These are phyloP conservation scores for Drosophila ogumai DNA, from an alignment of 1,140 invertebrate genomes.

Conservation along the genomic window DNA sequence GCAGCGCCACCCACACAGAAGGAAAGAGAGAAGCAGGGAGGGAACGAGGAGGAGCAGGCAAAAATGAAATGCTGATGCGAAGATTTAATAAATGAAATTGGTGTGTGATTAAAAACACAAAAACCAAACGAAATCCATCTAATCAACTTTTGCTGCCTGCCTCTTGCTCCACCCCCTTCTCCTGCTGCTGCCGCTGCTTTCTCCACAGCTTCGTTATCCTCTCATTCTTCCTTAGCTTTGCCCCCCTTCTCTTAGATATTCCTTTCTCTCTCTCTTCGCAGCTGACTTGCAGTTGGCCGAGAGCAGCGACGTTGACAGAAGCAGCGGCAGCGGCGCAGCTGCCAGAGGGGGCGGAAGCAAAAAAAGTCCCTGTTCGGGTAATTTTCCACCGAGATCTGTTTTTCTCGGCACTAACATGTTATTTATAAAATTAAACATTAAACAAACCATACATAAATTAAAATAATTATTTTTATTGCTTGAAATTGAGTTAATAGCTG, in stretches of 20 bases:
- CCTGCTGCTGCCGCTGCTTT: neutral
- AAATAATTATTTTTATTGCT: neutral
- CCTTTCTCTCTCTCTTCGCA: slow-evolving; percentile 2
- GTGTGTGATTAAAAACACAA: slow-evolving; percentile 85
- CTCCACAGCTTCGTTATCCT: neutral
- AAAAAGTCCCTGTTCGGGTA: slow-evolving; percentile 3
- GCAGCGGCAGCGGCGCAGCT: slow-evolving; percentile 20
- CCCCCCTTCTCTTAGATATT: slow-evolving; percentile 9
- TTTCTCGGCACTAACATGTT: neutral
- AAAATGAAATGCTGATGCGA: slow-evolving; percentile 85
- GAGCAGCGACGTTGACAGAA: slow-evolving; percentile 42
- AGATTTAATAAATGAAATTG: slow-evolving; percentile 85
- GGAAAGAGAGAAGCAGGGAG: neutral
- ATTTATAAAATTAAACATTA: neutral
- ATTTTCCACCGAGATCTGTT: neutral
- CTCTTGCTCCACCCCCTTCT: slow-evolving; percentile 19
- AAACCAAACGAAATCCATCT: slow-evolving; percentile 85
- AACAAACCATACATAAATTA: neutral
- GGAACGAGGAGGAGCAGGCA: slow-evolving; percentile 38
- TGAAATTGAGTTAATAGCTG: too few relatives aligned
- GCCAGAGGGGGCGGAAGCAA: slow-evolving; percentile 1
- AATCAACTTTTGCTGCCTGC: slow-evolving; percentile 83
- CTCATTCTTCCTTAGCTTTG: neutral
- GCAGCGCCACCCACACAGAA: slow-evolving; percentile 5
- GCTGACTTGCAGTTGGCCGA: slow-evolving; percentile 29